These are phyloP conservation scores for Polia nebulosa DNA, from an alignment of 2,888 invertebrate species.

Conservation along the genomic window DNA sequence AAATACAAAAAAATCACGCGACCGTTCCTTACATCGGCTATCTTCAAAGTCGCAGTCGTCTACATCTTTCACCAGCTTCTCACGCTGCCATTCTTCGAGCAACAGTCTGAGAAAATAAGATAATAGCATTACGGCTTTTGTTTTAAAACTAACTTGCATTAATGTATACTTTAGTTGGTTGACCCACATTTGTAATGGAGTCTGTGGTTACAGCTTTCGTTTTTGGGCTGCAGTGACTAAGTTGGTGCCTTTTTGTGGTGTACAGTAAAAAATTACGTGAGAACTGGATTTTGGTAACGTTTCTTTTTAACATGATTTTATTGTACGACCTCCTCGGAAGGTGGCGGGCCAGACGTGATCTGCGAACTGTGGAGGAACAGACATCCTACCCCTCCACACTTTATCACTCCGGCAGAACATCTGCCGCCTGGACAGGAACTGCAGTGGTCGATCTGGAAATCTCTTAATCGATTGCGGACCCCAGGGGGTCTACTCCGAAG, in stretches of 20 bases:
- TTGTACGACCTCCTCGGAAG: too few species aligned
- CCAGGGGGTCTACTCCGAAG: too few species aligned
- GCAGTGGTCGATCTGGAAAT: too few species aligned
- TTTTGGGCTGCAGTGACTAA: slow-evolving; percentile 23
- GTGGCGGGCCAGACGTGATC: too few species aligned
- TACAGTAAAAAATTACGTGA: slow-evolving; percentile 1
- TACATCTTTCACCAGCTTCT: slow-evolving; percentile 15
- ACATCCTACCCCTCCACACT: too few species aligned
- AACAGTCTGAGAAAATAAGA: slow-evolving; percentile 47
- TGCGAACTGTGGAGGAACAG: too few species aligned
- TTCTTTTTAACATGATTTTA: too few species aligned
- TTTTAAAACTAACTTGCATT: slow-evolving; percentile 35
- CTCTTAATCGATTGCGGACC: too few species aligned
- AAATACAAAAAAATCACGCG: too few species aligned
- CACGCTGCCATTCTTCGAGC: slow-evolving; percentile 37
- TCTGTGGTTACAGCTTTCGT: slow-evolving; percentile 45
- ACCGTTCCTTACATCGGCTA: too few species aligned
- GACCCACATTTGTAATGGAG: slow-evolving; percentile 48
- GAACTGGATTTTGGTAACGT: slow-evolving; percentile 13
- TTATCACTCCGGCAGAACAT: too few species aligned
- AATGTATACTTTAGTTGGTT: slow-evolving; percentile 27
- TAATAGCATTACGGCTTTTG: slow-evolving; percentile 50
- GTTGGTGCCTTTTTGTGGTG: slow-evolving; percentile 13
- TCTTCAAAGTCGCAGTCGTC: not conserved
- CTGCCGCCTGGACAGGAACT: too few species aligned